A percentile compares a stretch with the other conserved stretches of the same genome.
These are phyloP conservation scores for Sebastes oblongus DNA, from an alignment of 2,797 vertebrate genomes.

Conservation along the genomic window DNA sequence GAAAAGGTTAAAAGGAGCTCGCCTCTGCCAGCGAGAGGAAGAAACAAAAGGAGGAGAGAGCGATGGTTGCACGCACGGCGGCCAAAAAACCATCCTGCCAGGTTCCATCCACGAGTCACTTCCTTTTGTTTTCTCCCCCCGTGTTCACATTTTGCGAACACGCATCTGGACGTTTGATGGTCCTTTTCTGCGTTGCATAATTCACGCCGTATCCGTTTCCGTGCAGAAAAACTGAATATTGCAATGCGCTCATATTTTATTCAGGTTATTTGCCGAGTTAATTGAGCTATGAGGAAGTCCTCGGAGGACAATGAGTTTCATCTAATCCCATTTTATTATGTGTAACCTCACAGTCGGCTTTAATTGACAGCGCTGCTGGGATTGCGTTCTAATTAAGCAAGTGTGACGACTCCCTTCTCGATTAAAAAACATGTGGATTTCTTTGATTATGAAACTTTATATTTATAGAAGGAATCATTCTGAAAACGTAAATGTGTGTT, in stretches of 20 bases:
- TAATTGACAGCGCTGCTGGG: constrained; percentile 55
- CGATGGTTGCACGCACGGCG: not conserved
- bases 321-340: constrained; percentile 65
- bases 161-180: not conserved
- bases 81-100: constrained; percentile 9
- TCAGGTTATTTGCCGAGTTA: constrained; percentile 69
- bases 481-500: not conserved
- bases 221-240: constrained; percentile 52
- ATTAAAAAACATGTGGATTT: not conserved
- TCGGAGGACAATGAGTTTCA: constrained; percentile 61
- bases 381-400: constrained; percentile 48
- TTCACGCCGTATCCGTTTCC: constrained; percentile 41
- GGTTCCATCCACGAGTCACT: not conserved
- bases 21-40: constrained; percentile 3
- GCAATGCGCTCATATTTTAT: constrained; percentile 48
- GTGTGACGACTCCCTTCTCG: constrained; percentile 13
- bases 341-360: constrained; percentile 53
- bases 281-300: constrained; percentile 57
- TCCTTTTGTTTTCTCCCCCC: not conserved
- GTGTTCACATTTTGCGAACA: constrained; percentile 7
- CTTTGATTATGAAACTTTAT: constrained; percentile 3
- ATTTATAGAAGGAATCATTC: not conserved
- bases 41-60: constrained; percentile 20
- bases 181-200: constrained; percentile 29
- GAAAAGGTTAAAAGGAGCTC: constrained; percentile 63